Percentiles rank a stretch among this genome's conserved stretches.
These are phyloP conservation scores for Oscheius sp. DNA, from an alignment of 2,888 invertebrate genomes.

Conservation along the genomic window DNA sequence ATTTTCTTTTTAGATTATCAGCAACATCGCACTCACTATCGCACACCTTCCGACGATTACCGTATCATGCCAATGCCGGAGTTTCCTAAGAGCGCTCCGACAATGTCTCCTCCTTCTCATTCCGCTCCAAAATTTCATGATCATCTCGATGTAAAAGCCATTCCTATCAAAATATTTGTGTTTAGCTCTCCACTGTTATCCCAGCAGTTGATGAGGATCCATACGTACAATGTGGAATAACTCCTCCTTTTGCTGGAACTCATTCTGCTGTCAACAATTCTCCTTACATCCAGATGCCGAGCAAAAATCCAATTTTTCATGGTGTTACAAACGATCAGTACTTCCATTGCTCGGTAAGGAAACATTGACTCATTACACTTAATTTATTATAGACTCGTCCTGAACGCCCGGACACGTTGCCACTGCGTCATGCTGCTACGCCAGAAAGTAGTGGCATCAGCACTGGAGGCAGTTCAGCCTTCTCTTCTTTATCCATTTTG, in stretches of 20 bases:
- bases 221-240: conserved; percentile 14
- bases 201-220: conserved; percentile 9
- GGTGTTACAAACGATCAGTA: conserved; percentile 18
- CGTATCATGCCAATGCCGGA: neutral
- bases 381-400: conserved; percentile 7
- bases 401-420: conserved; percentile 19
- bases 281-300: conserved; percentile 18
- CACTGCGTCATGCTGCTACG: neutral
- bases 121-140: conserved; percentile 1
- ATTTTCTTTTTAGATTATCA: neutral
- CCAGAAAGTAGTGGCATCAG: conserved; percentile 28
- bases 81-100: conserved; percentile 9
- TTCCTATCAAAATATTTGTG: neutral
- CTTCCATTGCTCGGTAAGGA: conserved; percentile 11
- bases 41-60: conserved; percentile 18
- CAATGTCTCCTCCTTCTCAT: conserved; percentile 23
- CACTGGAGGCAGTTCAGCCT: conserved; percentile 25
- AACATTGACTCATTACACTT: neutral
- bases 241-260: neutral
- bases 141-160: neutral
- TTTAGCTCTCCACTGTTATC: conserved; percentile 21
- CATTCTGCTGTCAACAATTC: conserved; percentile 9
- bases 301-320: neutral
- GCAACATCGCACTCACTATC: conserved; percentile 7
- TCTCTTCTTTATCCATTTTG: neutral